Evolutionary conservation across 2,888 invertebrate species (phyloP), one percentile per base, ranked within the genome.

Genomic region (Plebejus anna): DNA sequence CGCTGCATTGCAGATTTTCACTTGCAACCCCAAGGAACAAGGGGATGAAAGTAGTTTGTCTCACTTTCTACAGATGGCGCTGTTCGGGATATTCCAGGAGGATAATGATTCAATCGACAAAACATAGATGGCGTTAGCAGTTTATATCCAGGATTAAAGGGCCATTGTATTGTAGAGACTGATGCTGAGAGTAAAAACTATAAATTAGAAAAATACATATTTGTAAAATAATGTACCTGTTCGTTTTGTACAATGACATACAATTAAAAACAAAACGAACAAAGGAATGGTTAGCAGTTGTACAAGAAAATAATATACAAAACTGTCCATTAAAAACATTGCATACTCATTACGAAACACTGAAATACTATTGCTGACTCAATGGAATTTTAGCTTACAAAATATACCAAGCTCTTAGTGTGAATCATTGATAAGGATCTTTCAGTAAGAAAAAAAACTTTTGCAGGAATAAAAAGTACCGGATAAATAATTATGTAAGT

Each of bases 1-100:
- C 92, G 92, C 91, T 87, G 80, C 84, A 85, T 89, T 78, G 91
- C 91, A 89, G 89, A 88, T 88, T 89, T 89, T 87, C 84, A 85
- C 86, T 88, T 79, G 90, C 92, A 93, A 93, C 92, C 93, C 92
- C 83, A 89, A 87, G 87, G 81, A 57, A 79, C 75, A 79, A 83
- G 83, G 93, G 92, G 93, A 83, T 91, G 90, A 84, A 85, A 83
- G 80, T 83, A 85, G 86, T 92, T 85, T 84, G 7, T 38, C 61
- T 76, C 70, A 6, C 5, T 66, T 75, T 59, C 13, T 51, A 84
- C 77, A 93, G 93, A 91, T 92, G 93, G 90, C 91, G 90, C 79
- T 76, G 3, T 32, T 4, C 55, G 16, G 51, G 28, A 32, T 16
- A 32, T 5, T 16, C 16, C 73, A 5, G 7, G 73, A 32, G 4